These are phyloP conservation scores for Tinea pellionella DNA, from an alignment of 2,888 invertebrate genomes.

Conservation along the genomic window DNA sequence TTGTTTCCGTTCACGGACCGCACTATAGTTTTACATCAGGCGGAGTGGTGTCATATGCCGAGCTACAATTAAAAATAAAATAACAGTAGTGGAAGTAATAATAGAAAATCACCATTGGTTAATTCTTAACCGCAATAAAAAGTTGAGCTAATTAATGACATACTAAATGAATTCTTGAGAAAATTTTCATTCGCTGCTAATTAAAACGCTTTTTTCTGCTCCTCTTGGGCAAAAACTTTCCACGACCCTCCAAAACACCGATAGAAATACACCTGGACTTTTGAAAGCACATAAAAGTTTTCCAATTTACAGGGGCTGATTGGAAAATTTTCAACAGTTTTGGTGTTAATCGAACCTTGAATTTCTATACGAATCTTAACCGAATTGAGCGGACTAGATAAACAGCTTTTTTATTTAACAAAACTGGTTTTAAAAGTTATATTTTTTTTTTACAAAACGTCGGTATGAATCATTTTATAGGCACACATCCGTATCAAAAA, in stretches of 20 bases:
- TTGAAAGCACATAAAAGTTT: conserved; percentile 68
- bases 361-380: conserved; percentile 48
- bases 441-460: too few relatives aligned
- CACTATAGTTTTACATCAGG: too few relatives aligned
- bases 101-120: not conserved
- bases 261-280: conserved; percentile 67
- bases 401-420: conserved; percentile 28
- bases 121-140: conserved; percentile 8
- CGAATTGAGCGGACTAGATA: conserved; percentile 25
- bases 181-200: conserved; percentile 39
- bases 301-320: conserved; percentile 67
- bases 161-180: conserved; percentile 19
- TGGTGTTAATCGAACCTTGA: conserved; percentile 64
- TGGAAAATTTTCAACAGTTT: conserved; percentile 65
- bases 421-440: too few relatives aligned
- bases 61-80: too few relatives aligned
- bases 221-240: conserved; percentile 47
- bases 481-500: not conserved
- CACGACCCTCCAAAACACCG: conserved; percentile 34
- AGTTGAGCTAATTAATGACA: conserved; percentile 1
- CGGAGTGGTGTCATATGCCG: too few relatives aligned
- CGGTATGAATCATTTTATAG: too few relatives aligned
- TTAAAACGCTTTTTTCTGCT: conserved; percentile 48
- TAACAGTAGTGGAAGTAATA: not conserved
- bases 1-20: too few relatives aligned